phyloP scores from a whole-genome alignment of 1,140 invertebrate species.

The Drosophila elegans region DNA sequence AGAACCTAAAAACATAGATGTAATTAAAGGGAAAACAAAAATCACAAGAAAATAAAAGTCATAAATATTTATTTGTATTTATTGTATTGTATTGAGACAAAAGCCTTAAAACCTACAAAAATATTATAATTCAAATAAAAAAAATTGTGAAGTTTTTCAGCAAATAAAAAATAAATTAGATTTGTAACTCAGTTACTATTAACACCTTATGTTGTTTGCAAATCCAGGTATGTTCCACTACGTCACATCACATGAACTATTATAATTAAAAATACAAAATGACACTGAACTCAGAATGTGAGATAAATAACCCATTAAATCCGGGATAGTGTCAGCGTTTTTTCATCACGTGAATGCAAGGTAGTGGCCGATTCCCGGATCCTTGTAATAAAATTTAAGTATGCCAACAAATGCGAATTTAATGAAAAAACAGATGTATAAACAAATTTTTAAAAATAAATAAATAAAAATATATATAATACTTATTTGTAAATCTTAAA shows the following conservation, averaged over 20 bases:
- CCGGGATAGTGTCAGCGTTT: conserved; percentile 29
- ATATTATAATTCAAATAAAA: too few relatives aligned
- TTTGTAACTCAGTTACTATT: too few relatives aligned
- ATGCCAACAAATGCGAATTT: too few relatives aligned
- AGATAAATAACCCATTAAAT: background rate
- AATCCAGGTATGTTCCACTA: conserved; percentile 84
- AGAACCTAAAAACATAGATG: too few relatives aligned
- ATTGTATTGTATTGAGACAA: too few relatives aligned
- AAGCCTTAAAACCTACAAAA: too few relatives aligned
- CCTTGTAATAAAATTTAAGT: background rate
- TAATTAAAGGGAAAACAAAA: too few relatives aligned
- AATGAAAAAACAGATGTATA: background rate
- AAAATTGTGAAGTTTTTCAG: too few relatives aligned
- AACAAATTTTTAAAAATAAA: background rate
- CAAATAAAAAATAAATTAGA: too few relatives aligned
- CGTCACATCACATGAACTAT: conserved; percentile 85
- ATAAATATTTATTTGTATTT: too few relatives aligned
- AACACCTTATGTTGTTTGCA: conserved; percentile 46
- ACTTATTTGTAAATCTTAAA: too few relatives aligned
- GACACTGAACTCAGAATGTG: conserved; percentile 4
- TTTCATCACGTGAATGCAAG: conserved; percentile 81
- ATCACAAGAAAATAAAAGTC: too few relatives aligned
- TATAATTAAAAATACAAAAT: conserved; percentile 29
- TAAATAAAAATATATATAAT: background rate
- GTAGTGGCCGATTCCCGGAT: conserved; percentile 82